phyloP scores from a whole-genome alignment of 2,888 invertebrate genomes.

The Tuta absoluta region DNA sequence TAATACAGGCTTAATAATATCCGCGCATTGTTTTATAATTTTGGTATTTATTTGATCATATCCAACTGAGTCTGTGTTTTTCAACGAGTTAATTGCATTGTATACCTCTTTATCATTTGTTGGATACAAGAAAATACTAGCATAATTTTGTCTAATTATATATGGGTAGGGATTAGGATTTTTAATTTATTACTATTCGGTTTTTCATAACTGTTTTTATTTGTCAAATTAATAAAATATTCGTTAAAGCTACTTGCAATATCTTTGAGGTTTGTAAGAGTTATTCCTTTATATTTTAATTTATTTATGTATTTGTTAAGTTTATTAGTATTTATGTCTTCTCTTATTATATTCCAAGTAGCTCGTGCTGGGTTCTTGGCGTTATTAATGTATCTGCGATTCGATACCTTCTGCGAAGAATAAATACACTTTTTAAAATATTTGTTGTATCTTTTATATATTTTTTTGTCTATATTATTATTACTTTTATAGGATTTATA shows the following conservation, averaged over 20 bases:
- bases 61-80: neutral
- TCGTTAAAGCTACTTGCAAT: conserved; percentile 1
- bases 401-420: neutral
- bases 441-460: neutral
- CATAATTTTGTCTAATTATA: neutral
- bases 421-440: neutral
- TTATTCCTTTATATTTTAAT: neutral
- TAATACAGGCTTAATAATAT: neutral
- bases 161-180: too few relatives aligned
- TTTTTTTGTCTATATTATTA: neutral
- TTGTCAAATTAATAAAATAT: conserved; percentile 2
- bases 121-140: neutral
- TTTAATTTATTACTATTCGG: neutral
- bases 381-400: conserved; percentile 1
- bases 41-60: neutral
- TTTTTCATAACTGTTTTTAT: neutral
- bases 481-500: neutral
- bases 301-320: neutral
- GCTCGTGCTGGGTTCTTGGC: neutral
- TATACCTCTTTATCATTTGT: neutral
- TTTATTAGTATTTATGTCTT: neutral
- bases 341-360: neutral
- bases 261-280: neutral
- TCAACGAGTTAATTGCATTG: neutral
- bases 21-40: neutral